These are phyloP conservation scores for Enteromius anoplus DNA, from an alignment of 2,797 vertebrate species.

Conservation along the genomic window DNA sequence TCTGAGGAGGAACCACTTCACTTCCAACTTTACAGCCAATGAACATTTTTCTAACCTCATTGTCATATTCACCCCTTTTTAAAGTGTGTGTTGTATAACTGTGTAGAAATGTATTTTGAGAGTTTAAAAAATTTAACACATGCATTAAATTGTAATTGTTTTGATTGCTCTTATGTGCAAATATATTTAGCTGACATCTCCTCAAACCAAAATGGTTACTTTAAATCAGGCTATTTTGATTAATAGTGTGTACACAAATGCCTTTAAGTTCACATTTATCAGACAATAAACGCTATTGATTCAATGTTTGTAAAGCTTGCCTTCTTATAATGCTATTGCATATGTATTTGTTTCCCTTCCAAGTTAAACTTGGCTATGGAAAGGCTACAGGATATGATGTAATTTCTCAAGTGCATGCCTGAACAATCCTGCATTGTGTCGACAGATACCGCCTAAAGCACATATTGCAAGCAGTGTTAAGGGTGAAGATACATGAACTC, in stretches of 20 bases:
- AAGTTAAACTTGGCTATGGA: background rate
- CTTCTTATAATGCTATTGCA: background rate
- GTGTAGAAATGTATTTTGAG: background rate
- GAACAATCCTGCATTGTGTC: constrained; percentile 72
- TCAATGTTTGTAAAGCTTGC: background rate
- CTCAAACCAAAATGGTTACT: background rate
- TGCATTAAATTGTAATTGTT: background rate
- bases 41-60: background rate
- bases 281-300: background rate
- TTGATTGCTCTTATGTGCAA: background rate
- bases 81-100: background rate
- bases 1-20: background rate
- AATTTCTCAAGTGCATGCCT: constrained; percentile 63
- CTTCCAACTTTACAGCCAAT: background rate
- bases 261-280: background rate
- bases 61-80: background rate
- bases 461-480: constrained; percentile 55
- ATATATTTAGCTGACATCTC: background rate
- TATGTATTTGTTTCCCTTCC: background rate
- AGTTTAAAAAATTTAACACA: background rate
- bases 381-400: constrained; percentile 68
- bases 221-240: background rate
- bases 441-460: constrained; percentile 65
- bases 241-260: background rate
- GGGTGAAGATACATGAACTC: constrained; percentile 49